Conservation (phyloP, 2,113 vertebrate species). For the Zosterops borbonicus region DNA sequence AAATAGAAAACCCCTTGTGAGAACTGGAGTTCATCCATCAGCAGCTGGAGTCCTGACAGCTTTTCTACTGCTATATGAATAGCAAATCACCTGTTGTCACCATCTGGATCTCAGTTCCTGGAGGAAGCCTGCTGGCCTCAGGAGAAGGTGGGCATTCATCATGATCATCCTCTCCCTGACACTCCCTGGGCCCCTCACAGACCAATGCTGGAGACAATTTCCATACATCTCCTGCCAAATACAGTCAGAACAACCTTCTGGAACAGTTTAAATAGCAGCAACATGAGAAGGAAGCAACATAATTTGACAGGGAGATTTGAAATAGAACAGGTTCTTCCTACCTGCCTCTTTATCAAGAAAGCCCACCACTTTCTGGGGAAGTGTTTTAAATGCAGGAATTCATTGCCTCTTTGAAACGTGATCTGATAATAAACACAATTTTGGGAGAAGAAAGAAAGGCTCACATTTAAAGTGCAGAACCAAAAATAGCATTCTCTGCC, state of each 20-base stretch:
- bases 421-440: background rate
- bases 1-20: background rate
- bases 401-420: background rate
- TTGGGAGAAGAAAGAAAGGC: background rate
- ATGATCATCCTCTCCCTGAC: background rate
- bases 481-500: background rate
- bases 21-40: background rate
- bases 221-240: fast-evolving
- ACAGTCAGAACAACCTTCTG: background rate
- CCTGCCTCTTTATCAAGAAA: background rate
- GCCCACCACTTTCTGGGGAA: background rate
- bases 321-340: background rate
- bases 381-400: background rate
- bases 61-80: background rate
- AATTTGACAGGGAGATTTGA: background rate
- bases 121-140: background rate
- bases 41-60: background rate
- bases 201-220: background rate
- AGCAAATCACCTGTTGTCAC: background rate
- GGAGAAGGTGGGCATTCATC: background rate
- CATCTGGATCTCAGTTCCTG: background rate
- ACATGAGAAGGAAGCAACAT: background rate
- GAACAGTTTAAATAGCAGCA: background rate
- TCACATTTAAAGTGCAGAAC: background rate
- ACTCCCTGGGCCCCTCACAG: background rate